Evolutionary conservation across 2,888 invertebrate species (phyloP), one percentile per base, ranked within the genome.

Genomic region (Lepetodrilus schrolli): DNA sequence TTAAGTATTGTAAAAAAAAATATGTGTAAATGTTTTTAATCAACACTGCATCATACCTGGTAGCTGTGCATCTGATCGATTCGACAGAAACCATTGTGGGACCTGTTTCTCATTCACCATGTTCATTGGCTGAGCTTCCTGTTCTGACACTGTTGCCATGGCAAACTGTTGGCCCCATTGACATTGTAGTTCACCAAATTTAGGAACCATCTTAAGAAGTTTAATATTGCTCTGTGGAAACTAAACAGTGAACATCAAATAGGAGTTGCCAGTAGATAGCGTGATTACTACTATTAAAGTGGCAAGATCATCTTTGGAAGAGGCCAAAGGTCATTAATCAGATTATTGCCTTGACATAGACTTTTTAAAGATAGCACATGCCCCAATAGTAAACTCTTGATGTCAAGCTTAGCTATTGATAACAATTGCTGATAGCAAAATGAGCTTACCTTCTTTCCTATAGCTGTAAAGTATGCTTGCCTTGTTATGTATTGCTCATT

Each of bases 401-500:
- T n/a, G n/a, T n/a, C n/a, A n/a, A n/a, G n/a, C n/a, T n/a, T n/a
- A n/a, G n/a, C n/a, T n/a, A n/a, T n/a, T n/a, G n/a, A n/a, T n/a
- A n/a, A n/a, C n/a, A n/a, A n/a, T n/a, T n/a, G n/a, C n/a, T n/a
- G n/a, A n/a, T n/a, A n/a, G n/a, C n/a, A n/a, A n/a, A n/a, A n/a
- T n/a, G n/a, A 48, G 49, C 37, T 21, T 66, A 83, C 83, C 82
- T 82, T 83, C 70, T 75, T 81, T 68, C 72, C 76, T 10, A 82
- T 68, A 17, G 80, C 65, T 34, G 73, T 78, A 37, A 83, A 74
- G 50, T 81, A 80, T 1, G 81, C 79, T 34, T 72, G 38, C 68
- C 81, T 78, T 8, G 78, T 76, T 70, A 74, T 75, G 20, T 71
- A 76, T 34, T 23, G 49, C 10, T 66, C 74, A 76, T 78, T 76